Percentiles rank a stretch among this genome's conserved stretches.
These are phyloP conservation scores for Hipparchia semele DNA, from an alignment of 2,888 invertebrate species.

Conservation along the genomic window DNA sequence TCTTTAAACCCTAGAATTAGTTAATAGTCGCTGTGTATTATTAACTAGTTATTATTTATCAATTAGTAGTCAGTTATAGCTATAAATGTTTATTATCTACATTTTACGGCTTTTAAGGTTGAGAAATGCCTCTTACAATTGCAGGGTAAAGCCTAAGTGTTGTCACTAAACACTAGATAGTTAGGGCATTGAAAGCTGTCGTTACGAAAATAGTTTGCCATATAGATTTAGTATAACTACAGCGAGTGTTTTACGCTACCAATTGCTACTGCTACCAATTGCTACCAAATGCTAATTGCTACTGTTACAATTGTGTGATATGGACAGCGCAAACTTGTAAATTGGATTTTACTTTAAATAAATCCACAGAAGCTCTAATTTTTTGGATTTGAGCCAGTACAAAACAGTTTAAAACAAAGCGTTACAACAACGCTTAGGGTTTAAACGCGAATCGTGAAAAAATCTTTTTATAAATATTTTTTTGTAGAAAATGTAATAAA, in stretches of 20 bases:
- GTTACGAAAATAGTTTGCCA: slow-evolving; percentile 16
- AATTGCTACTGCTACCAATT: slow-evolving; percentile 20
- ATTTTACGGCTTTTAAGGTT: slow-evolving; percentile 22
- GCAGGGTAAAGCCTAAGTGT: slow-evolving; percentile 18
- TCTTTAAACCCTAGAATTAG: neutral
- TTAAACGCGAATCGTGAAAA: too few species aligned
- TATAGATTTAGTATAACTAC: slow-evolving; percentile 6
- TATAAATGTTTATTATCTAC: neutral
- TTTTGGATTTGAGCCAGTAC: neutral
- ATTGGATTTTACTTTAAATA: neutral
- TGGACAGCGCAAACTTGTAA: neutral
- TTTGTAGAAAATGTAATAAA: too few species aligned
- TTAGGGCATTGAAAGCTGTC: slow-evolving; percentile 22
- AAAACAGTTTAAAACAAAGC: neutral
- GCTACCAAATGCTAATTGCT: slow-evolving; percentile 1
- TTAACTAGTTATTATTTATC: slow-evolving; percentile 7
- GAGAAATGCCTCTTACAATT: slow-evolving; percentile 27
- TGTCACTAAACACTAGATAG: slow-evolving; percentile 15
- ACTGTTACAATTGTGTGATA: slow-evolving; percentile 12
- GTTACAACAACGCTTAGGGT: too few species aligned
- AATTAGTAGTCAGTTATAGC: neutral
- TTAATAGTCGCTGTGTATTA: neutral
- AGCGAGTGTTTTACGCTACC: neutral
- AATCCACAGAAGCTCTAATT: neutral
- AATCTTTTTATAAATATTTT: too few species aligned